These are phyloP conservation scores for Orthosia gracilis DNA, from an alignment of 2,888 invertebrate species.

Conservation along the genomic window DNA sequence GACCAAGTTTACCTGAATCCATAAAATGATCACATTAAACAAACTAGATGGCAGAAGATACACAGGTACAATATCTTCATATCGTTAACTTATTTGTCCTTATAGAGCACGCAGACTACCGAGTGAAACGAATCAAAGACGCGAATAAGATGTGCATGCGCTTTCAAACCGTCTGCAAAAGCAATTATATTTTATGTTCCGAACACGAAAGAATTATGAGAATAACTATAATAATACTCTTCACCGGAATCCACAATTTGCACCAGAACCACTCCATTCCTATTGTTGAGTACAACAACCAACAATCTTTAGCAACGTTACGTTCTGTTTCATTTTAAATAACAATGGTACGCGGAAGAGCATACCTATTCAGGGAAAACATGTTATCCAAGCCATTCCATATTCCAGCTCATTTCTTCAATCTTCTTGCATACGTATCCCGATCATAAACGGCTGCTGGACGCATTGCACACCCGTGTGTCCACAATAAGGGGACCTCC, in stretches of 20 bases:
- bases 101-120: conserved; percentile 3
- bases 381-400: conserved; percentile 2
- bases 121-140: conserved; percentile 19
- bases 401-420: conserved; percentile 19
- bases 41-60: no score
- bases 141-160: conserved; percentile 21
- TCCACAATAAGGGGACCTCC: conserved; percentile 77
- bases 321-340: conserved; percentile 55
- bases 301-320: conserved; percentile 11
- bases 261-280: conserved; percentile 16
- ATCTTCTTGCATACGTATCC: conserved; percentile 33
- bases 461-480: conserved; percentile 63
- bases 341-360: conserved; percentile 49
- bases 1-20: neutral
- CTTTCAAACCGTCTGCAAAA: conserved; percentile 20
- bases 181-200: conserved; percentile 37
- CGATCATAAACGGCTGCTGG: conserved; percentile 50
- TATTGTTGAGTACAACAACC: conserved; percentile 35
- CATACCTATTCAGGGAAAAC: conserved; percentile 17
- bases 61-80: neutral
- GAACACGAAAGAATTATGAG: conserved; percentile 44
- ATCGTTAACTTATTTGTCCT: neutral
- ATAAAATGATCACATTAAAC: no score
- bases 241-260: conserved; percentile 56
- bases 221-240: conserved; percentile 37